These are phyloP conservation scores for Heliconius aoede DNA, from an alignment of 2,888 invertebrate species.

Conservation along the genomic window DNA sequence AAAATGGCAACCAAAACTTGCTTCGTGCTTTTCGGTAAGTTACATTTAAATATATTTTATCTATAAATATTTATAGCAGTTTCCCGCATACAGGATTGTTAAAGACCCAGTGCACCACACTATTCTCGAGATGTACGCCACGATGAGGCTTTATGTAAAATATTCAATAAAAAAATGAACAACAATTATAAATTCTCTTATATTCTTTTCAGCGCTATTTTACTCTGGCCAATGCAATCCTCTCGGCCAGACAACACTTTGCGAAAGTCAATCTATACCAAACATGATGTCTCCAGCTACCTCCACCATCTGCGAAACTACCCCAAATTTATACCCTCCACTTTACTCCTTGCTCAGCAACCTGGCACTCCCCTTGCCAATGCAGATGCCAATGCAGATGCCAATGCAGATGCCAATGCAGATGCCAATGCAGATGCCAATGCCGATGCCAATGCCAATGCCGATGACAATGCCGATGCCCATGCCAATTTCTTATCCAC, in stretches of 20 bases:
- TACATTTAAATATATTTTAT: neutral
- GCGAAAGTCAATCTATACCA: conserved; percentile 51
- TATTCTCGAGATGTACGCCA: no score
- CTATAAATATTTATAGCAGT: neutral
- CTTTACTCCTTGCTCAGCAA: neutral
- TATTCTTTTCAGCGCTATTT: conserved; percentile 56
- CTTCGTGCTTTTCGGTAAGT: conserved; percentile 42
- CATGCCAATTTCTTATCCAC: conserved; percentile 9
- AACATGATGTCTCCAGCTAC: conserved; percentile 46
- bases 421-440: conserved; percentile 25
- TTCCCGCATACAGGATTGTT: no score
- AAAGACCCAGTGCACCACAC: no score
- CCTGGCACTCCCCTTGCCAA: conserved; percentile 10
- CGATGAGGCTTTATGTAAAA: no score
- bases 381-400: conserved; percentile 25
- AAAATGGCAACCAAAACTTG: conserved; percentile 39
- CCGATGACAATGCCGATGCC: conserved; percentile 35
- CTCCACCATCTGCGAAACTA: conserved; percentile 49
- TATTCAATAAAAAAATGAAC: neutral
- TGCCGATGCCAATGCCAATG: conserved; percentile 29
- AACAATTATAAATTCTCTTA: neutral
- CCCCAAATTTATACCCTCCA: conserved; percentile 5
- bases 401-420: conserved; percentile 31
- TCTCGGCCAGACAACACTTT: conserved; percentile 56
- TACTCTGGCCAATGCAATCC: conserved; percentile 60